These are phyloP conservation scores for Rousettus leschenaultii DNA, from an alignment of 2,113 vertebrate species.

Conservation along the genomic window DNA sequence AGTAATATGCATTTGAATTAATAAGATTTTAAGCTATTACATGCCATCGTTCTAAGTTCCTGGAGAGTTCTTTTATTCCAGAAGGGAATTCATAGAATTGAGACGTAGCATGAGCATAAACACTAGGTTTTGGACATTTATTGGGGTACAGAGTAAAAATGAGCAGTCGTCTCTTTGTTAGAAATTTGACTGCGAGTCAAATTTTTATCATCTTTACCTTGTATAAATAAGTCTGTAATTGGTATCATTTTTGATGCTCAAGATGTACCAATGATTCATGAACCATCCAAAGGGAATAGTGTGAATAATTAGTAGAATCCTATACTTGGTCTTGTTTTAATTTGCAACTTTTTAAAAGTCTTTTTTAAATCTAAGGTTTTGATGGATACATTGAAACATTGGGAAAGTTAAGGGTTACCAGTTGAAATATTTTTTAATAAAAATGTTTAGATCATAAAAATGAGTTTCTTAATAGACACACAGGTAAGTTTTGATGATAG, in stretches of 20 bases:
- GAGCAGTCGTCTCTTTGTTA: neutral
- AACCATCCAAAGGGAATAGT: neutral
- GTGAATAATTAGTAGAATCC: neutral
- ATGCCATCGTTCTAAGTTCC: neutral
- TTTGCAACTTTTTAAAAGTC: neutral
- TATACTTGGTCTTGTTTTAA: conserved; percentile 12
- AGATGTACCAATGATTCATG: neutral
- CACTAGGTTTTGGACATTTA: neutral
- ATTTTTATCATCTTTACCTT: neutral
- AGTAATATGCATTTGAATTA: conserved; percentile 35
- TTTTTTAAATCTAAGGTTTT: conserved; percentile 1
- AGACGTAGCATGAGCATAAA: neutral
- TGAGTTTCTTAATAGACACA: neutral
- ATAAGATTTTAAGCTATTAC: neutral
- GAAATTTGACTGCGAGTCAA: neutral
- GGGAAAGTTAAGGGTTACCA: neutral
- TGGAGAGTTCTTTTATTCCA: neutral
- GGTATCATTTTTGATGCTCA: neutral
- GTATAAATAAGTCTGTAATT: neutral
- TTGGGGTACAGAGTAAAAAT: conserved; percentile 8
- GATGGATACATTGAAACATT: neutral
- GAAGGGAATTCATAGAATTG: conserved; percentile 14
- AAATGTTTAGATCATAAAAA: neutral
- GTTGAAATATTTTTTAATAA: neutral
- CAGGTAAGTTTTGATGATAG: neutral